Percentiles rank a stretch among this genome's conserved stretches.
Evolutionary conservation across 2,113 vertebrate genomes (phyloP).

Genomic region (Talpa occidentalis): DNA sequence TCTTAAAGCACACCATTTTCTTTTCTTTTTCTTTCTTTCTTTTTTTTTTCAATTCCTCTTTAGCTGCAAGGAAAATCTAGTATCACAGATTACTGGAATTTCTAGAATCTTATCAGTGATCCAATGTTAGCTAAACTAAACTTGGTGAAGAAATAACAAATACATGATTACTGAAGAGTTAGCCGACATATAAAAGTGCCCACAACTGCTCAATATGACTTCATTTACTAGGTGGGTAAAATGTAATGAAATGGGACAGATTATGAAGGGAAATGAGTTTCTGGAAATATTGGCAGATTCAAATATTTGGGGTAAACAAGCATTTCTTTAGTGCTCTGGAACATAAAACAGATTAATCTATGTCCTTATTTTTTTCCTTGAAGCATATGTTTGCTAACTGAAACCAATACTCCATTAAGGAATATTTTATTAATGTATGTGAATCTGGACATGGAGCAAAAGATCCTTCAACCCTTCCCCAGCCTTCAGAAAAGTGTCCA

Average conservation of each 20-base stretch:
- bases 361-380: constrained; percentile 14
- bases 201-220: constrained; percentile 27
- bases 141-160: background rate
- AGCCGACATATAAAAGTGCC: constrained; percentile 34
- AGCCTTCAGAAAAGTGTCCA: constrained; percentile 61
- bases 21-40: background rate
- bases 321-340: constrained; percentile 73
- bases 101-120: constrained; percentile 44
- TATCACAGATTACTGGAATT: background rate
- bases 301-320: constrained; percentile 59
- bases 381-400: constrained; percentile 62
- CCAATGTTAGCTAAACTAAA: constrained; percentile 25
- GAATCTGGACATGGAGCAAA: constrained; percentile 66
- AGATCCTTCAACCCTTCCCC: constrained; percentile 49
- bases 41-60: constrained; percentile 52
- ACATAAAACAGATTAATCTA: constrained; percentile 51
- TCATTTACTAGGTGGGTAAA: constrained; percentile 39
- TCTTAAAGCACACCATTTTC: constrained; percentile 31
- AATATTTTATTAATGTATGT: constrained; percentile 74
- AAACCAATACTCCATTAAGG: constrained; percentile 75
- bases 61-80: background rate
- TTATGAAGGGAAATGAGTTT: constrained; percentile 34
- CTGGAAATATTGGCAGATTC: constrained; percentile 60
- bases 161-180: background rate
- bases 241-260: constrained; percentile 39